Evolutionary conservation across 2,113 vertebrate species (phyloP), one percentile per base, ranked within the genome.

Genomic region (Peromyscus polionotus): DNA sequence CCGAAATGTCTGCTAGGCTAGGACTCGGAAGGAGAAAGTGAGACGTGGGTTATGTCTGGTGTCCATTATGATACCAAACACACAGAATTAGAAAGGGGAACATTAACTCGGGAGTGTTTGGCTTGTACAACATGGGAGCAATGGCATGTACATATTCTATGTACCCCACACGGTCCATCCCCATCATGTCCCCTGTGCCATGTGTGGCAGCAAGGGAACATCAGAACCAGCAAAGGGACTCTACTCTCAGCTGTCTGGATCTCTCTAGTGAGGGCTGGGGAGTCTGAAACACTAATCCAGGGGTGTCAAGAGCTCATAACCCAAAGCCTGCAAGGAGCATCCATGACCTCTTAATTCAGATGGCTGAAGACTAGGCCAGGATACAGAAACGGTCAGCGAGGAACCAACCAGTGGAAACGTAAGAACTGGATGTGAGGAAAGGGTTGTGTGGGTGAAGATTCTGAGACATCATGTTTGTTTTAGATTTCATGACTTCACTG

Each of bases 401-500:
- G 4, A 70, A 70, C 68, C 31, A 70, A 70, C 33, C 12, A 33
- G 16, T 17, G 14, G 31, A 70, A 16, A 70, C 11, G 14, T 36
- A 39, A 20, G 33, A 45, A 92, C n/a, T 3, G 26, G 42, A 42
- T n/a, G 89, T 12, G 26, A 28, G 63, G 42, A 26, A 63, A 9
- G 19, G 67, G 31, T 2, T 11, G 19, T 24, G 85, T 1, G 24
- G 33, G 1, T 65, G 14, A 54, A 45, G 57, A 59, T 59, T 54
- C 51, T 91, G 48, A 90, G 59, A 51, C 11, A 12, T 70, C 28
- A n/a, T 31, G 11, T 88, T 51, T 92, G 33, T 76, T 94, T 65
- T 67, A 68, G 51, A 68, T 26, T 61, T 92, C 77, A 86, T 68
- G 54, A 86, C 77, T 85, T 73, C 70, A 85, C 39, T 92, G 88